These are phyloP conservation scores for Xylota segnis DNA, from an alignment of 2,888 invertebrate genomes.

Conservation along the genomic window DNA sequence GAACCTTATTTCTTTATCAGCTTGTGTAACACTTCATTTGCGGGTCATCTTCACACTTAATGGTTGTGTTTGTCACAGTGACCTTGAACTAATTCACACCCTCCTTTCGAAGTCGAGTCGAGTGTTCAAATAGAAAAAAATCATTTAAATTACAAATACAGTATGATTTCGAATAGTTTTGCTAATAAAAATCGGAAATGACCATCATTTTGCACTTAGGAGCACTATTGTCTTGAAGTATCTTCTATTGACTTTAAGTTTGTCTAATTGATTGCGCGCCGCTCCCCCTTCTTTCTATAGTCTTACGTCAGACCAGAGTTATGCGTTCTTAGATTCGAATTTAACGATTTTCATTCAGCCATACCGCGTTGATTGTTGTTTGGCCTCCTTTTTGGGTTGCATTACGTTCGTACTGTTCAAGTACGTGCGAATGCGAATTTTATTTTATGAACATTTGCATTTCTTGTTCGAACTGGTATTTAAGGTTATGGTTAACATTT, in stretches of 20 bases:
- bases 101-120: neutral
- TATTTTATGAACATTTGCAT: conserved; percentile 21
- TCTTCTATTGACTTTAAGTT: conserved; percentile 34
- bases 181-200: conserved; percentile 22
- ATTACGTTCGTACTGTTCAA: conserved; percentile 6
- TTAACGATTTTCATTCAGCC: neutral
- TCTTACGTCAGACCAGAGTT: conserved; percentile 21
- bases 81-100: conserved; percentile 22
- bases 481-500: conserved; percentile 24
- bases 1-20: conserved; percentile 23
- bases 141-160: conserved; percentile 22
- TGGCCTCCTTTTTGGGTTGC: conserved; percentile 1
- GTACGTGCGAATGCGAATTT: conserved; percentile 51
- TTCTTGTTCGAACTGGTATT: conserved; percentile 12
- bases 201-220: conserved; percentile 25
- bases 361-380: conserved; percentile 9
- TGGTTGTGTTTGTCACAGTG: neutral
- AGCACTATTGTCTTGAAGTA: neutral
- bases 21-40: neutral
- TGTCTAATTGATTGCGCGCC: conserved; percentile 58
- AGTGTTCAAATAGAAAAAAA: neutral
- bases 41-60: neutral
- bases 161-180: neutral
- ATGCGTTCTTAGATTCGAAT: conserved; percentile 29
- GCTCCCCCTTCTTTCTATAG: conserved; percentile 4